These are phyloP conservation scores for Aplidium turbinatum DNA, from an alignment of 23 tunicate species.

Conservation along the genomic window DNA sequence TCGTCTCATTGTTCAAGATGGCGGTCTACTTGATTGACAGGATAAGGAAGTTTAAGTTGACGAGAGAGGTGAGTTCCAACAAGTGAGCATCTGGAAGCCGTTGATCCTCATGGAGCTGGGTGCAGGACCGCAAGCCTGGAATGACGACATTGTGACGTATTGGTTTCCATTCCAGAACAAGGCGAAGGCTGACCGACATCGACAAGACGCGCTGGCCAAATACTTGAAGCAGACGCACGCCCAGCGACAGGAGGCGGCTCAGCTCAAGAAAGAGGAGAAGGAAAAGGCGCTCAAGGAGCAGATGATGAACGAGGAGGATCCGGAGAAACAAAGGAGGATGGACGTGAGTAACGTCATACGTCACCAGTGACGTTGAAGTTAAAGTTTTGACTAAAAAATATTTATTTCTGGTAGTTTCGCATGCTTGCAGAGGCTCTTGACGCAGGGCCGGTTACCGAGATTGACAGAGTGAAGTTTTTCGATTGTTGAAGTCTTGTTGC, in stretches of 20 bases:
- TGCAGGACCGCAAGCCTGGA: background rate
- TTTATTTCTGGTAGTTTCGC: too few species aligned
- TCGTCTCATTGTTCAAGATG: constrained; percentile 64
- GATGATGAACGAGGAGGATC: constrained; percentile 97
- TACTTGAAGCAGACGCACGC: constrained; percentile 84
- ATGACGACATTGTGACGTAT: background rate
- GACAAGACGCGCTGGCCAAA: constrained; percentile 52
- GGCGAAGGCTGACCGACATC: constrained; percentile 76
- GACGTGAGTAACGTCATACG: constrained; percentile 70
- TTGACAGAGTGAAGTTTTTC: too few species aligned
- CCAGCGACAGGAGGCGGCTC: constrained; percentile 93
- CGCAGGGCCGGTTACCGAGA: too few species aligned
- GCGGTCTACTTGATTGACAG: constrained; percentile 68
- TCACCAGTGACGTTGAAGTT: too few species aligned
- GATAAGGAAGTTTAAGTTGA: constrained; percentile 45
- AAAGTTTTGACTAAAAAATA: too few species aligned
- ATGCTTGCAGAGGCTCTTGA: too few species aligned
- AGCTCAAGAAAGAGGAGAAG: constrained; percentile 84
- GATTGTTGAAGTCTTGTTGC: too few species aligned
- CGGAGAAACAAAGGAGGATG: constrained; percentile 89
- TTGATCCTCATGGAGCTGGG: background rate
- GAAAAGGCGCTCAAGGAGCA: constrained; percentile 74
- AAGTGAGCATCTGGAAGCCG: background rate
- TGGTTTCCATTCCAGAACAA: constrained; percentile 35
- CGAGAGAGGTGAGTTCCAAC: constrained; percentile 38